Base-by-base conservation (phyloP, 1,140 invertebrate species). In the Apis dorsata region DNA sequence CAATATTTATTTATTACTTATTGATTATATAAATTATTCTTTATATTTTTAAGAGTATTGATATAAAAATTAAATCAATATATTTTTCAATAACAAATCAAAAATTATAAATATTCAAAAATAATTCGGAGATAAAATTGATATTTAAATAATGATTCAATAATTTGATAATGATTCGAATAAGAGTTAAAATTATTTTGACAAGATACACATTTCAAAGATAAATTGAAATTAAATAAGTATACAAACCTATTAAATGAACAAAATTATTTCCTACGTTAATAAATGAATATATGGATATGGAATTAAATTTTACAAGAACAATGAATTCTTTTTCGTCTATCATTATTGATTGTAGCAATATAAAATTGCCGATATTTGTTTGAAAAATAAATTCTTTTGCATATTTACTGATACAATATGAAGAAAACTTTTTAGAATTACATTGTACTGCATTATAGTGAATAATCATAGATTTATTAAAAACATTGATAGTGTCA, bases 231-330 rank as follows among this genome's bases (percentile, higher is more conserved):
- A 62, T 28, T 0, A 53, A 72, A 63, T 11, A 5, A 59, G 17
- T 4, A 4, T 13, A 84, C 77, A 66, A 79, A 90, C 90, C 87
- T 81, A 74, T 60, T 51, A 62, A 53, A 17, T 82, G 49, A 73
- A 80, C 5, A 68, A 89, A 73, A 15, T 69, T 19, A 12, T 81
- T 81, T 11, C 53, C 44, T 28, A 15, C 2, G n/a, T n/a, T 34
- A n/a, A 70, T 57, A 28, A 81, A 87, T 17, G 59, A 55, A 66
- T 76, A 85, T 71, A 91, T 88, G 1, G 84, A 83, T 66, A 91
- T 73, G 1, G 73, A 70, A 68, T 86, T 82, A 0, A 75, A 86
- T 12, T 63, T 85, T 28, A 89, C 70, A 21, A 74, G 53, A 15
- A 89, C 70, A 53, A 85, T 49, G 34, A 86, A 65, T 7, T 76